Conservation (phyloP, 2,888 invertebrate genomes). For the Strigamia maritima region DNA sequence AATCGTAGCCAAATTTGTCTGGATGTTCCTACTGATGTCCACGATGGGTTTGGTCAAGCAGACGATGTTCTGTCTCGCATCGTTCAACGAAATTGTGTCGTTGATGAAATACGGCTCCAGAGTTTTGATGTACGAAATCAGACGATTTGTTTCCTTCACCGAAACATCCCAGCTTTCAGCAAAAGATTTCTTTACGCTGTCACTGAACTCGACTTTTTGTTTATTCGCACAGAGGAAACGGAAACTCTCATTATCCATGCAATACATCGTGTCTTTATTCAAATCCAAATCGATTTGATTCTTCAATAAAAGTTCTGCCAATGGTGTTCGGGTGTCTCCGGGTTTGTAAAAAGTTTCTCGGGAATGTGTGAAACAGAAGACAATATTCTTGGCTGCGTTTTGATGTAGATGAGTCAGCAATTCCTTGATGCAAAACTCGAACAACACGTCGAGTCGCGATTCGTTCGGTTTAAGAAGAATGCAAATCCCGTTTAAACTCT, state of each 20-base stretch:
- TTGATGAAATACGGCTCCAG: background rate
- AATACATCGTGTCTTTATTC: too few relatives aligned
- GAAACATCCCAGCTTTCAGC: background rate
- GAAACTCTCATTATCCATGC: too few relatives aligned
- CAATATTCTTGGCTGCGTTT: too few relatives aligned
- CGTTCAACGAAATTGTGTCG: background rate
- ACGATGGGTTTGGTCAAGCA: background rate
- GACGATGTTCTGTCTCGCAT: background rate
- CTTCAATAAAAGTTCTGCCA: too few relatives aligned
- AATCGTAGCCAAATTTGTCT: background rate
- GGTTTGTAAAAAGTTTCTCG: background rate
- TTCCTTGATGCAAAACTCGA: constrained; percentile 45
- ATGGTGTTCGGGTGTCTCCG: constrained; percentile 33
- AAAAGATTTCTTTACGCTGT: too few relatives aligned
- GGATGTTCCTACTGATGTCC: background rate
- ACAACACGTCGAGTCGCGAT: constrained; percentile 41
- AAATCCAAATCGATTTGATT: too few relatives aligned
- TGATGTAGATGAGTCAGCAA: too few relatives aligned
- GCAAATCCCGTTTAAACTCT: constrained; percentile 18
- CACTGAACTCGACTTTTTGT: too few relatives aligned
- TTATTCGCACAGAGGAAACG: too few relatives aligned
- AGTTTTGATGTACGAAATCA: background rate
- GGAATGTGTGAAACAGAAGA: too few relatives aligned
- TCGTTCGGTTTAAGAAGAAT: constrained; percentile 45
- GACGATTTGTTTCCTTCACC: background rate